Percentiles rank a stretch among this genome's conserved stretches.
Conservation (phyloP, 2,797 vertebrate species). For the Anolis apletophallus region DNA sequence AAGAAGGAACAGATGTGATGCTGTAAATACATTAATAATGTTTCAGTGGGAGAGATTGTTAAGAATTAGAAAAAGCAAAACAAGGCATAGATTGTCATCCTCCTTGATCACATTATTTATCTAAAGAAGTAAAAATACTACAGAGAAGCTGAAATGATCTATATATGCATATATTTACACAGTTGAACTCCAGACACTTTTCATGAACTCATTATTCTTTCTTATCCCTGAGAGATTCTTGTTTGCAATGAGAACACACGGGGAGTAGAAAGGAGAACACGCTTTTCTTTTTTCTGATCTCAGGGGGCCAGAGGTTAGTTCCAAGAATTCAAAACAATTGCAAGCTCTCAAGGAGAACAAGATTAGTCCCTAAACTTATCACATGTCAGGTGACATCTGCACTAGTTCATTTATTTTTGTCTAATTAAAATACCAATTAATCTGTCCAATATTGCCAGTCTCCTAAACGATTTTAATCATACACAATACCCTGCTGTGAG, state of each 20-base stretch:
- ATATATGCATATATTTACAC: neutral
- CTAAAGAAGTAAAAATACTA: neutral
- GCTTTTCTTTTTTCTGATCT: neutral
- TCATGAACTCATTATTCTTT: conserved; percentile 45
- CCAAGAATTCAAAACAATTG: conserved; percentile 43
- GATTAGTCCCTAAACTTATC: conserved; percentile 2
- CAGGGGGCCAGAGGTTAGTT: neutral
- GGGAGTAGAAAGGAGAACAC: conserved; percentile 8
- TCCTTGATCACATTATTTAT: neutral
- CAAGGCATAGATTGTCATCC: neutral
- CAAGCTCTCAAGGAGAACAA: conserved; percentile 8
- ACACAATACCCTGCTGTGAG: conserved; percentile 39
- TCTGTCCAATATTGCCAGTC: conserved; percentile 40
- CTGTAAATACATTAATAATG: neutral
- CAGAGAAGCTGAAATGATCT: conserved; percentile 24
- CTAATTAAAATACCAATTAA: conserved; percentile 61
- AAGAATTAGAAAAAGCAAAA: neutral
- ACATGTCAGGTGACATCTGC: conserved; percentile 32
- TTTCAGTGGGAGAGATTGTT: neutral
- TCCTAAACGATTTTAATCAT: conserved; percentile 54
- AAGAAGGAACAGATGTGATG: conserved; percentile 8
- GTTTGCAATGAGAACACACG: conserved; percentile 59
- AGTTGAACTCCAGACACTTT: conserved; percentile 33
- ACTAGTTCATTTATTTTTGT: conserved; percentile 43
- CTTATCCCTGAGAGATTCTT: conserved; percentile 40